These are phyloP conservation scores for Xiphophorus hellerii DNA, from an alignment of 2,113 vertebrate species.

Conservation along the genomic window DNA sequence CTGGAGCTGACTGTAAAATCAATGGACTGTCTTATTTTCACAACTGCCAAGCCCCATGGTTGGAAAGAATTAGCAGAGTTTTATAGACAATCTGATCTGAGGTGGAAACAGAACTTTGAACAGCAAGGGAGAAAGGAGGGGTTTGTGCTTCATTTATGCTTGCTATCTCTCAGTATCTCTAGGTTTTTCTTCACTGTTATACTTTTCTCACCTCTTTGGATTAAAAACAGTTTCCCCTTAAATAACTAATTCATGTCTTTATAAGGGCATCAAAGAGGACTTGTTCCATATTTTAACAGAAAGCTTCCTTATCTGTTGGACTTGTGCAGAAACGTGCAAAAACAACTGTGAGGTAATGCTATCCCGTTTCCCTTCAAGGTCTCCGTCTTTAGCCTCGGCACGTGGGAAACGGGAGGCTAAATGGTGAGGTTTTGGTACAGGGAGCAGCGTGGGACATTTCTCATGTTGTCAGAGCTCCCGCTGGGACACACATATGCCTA, in stretches of 20 bases:
- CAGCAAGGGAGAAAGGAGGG: slow-evolving; percentile 5
- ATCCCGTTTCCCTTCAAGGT: slow-evolving; percentile 28
- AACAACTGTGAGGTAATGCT: slow-evolving; percentile 15
- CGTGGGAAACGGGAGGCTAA: slow-evolving; percentile 52
- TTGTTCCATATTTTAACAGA: slow-evolving; percentile 40
- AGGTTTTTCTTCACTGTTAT: neutral
- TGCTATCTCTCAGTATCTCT: slow-evolving; percentile 10
- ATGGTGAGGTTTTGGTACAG: slow-evolving; percentile 47
- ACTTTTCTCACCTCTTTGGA: neutral
- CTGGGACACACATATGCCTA: slow-evolving; percentile 71
- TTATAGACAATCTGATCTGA: slow-evolving; percentile 31
- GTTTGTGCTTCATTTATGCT: slow-evolving; percentile 12
- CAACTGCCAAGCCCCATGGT: neutral
- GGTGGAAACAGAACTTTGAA: slow-evolving; percentile 20
- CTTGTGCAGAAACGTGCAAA: slow-evolving; percentile 25
- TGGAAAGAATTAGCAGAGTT: slow-evolving; percentile 5
- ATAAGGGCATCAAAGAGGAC: slow-evolving; percentile 57
- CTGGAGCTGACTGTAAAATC: slow-evolving; percentile 60
- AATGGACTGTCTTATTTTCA: slow-evolving; percentile 43
- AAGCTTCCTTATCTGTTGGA: slow-evolving; percentile 33
- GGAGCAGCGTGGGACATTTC: slow-evolving; percentile 62
- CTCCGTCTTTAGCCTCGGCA: slow-evolving; percentile 56
- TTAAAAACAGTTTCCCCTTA: slow-evolving; percentile 25
- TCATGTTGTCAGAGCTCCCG: slow-evolving; percentile 74
- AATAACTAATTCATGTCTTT: slow-evolving; percentile 39